Base-by-base conservation (phyloP, 2,113 vertebrate species). In the Polypterus senegalus region DNA sequence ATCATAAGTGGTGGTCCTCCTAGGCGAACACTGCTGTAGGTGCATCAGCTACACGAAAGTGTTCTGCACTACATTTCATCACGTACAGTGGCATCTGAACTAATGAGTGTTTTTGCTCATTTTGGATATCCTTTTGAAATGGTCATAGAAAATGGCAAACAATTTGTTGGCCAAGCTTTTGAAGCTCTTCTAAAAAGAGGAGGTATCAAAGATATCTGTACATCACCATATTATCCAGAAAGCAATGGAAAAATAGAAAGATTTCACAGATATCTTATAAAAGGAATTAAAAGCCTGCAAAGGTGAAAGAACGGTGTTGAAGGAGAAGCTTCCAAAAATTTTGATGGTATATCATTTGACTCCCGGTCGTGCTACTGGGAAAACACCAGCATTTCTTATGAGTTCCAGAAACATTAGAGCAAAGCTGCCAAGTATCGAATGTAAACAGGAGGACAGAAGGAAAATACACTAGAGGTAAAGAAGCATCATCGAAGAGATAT, bases 241-340 rank as follows among this genome's bases (percentile, higher is more conserved):
- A 62, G 54, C 49, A 68, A 59, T 27, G n/a, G 63, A 7, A 63
- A 65, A 47, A 69, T 68, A 9, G 49, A 68, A 48, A 3, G 63
- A 7, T 62, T 65, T 45, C 47, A 65, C 46, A n/a, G 52, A 10
- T 47, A 59, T 10, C 49, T 68, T 27, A 27, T 46, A 68, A 62
- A 68, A 62, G 59, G 55, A 59, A 7, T 62, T 62, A 46, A 60
- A 59, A 55, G 46, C 59, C 47, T 46, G 51, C 4, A 27, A 58
- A 54, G 46, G 27, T 66, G 56, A 66, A 58, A 57, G 57, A 9
- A 67, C 54, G 51, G 49, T 11, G 4, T 56, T 27, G 27, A 27
- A 27, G 1, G 27, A 27, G 27, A 2, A 52, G 51, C 27, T 27
- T 27, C 27, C 27, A 27, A 27, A 27, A 63, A 46, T 8, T 8